phyloP scores from a whole-genome alignment of 2,797 vertebrate species.

The Astyanax mexicanus region DNA sequence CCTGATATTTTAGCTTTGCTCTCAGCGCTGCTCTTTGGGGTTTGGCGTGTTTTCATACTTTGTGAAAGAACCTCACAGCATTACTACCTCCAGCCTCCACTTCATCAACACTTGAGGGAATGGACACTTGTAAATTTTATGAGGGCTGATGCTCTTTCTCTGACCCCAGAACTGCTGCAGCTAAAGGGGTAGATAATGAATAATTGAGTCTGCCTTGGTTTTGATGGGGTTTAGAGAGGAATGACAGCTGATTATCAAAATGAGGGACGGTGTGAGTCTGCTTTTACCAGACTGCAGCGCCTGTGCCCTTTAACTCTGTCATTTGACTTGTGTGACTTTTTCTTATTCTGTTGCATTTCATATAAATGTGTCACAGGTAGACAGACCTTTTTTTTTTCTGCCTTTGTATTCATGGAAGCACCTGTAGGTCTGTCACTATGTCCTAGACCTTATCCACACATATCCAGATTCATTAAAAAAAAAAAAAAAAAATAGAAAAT shows the following conservation, averaged over 20 bases:
- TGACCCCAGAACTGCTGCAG: not conserved
- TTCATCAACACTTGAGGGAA: not conserved
- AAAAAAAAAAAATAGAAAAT: no score
- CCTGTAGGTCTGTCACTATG: not conserved
- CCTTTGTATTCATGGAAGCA: not conserved
- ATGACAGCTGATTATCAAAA: conserved; percentile 44
- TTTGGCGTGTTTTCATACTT: not conserved
- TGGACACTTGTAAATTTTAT: not conserved
- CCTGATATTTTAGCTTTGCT: no score
- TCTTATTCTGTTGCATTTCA: no score
- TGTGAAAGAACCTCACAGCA: not conserved
- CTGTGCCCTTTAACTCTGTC: not conserved
- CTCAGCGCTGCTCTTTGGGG: not conserved
- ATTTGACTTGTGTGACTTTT: not conserved
- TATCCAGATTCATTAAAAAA: no score
- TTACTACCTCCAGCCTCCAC: not conserved
- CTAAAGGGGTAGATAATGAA: conserved; percentile 12
- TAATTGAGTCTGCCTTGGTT: not conserved
- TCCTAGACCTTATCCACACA: no score
- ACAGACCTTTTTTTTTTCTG: not conserved
- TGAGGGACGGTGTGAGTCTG: conserved; percentile 61
- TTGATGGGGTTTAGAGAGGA: conserved; percentile 35
- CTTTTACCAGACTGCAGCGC: conserved; percentile 47
- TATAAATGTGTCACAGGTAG: not conserved
- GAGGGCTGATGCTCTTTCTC: not conserved